Conservation (phyloP, 2,888 invertebrate genomes). For the Drepana falcataria region DNA sequence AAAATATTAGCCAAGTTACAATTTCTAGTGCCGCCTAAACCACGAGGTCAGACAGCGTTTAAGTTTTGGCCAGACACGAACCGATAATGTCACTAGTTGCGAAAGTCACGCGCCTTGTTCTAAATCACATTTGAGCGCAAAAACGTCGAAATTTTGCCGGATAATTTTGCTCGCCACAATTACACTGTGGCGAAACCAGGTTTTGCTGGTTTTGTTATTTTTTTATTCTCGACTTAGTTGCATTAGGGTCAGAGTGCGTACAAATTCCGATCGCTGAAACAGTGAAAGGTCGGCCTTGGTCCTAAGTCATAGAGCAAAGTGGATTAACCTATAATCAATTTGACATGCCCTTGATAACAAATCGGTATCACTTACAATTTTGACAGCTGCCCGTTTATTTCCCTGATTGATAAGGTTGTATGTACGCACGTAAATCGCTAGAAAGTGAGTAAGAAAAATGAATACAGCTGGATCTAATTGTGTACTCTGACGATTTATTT, state of each 20-base stretch:
- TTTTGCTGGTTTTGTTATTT: conserved; percentile 37
- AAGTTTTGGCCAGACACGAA: conserved; percentile 67
- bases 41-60: conserved; percentile 59
- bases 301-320: conserved; percentile 30
- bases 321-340: conserved; percentile 16
- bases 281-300: conserved; percentile 34
- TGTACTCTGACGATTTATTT: conserved; percentile 24
- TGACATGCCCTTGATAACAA: conserved; percentile 1
- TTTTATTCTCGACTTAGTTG: conserved; percentile 29
- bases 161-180: conserved; percentile 47
- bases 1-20: conserved; percentile 16
- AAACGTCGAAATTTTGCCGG: conserved; percentile 48
- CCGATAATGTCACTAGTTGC: conserved; percentile 64
- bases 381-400: conserved; percentile 1
- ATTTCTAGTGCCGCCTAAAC: conserved; percentile 27
- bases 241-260: conserved; percentile 45
- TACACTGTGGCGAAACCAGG: conserved; percentile 41
- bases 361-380: not conserved
- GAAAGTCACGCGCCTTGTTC: conserved; percentile 64
- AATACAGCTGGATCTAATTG: conserved; percentile 47
- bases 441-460: conserved; percentile 23
- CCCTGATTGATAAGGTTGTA: not conserved
- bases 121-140: conserved; percentile 54
- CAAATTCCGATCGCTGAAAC: conserved; percentile 27
- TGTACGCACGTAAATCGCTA: not conserved